Conservation (phyloP, 2,113 vertebrate genomes). For the Pipra filicauda region DNA sequence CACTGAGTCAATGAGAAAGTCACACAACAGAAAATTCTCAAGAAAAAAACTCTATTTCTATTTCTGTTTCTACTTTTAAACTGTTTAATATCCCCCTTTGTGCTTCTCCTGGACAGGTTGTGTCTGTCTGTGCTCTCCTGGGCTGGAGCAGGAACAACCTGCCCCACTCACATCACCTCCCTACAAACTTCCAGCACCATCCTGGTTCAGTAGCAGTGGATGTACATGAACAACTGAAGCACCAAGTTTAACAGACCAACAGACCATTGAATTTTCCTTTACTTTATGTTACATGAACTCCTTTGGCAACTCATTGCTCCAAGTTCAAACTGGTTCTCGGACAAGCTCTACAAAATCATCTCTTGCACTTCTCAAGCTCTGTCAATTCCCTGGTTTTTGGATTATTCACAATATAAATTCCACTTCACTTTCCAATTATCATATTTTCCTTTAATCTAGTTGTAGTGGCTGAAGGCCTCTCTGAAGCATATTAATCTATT, state of each 20-base stretch:
- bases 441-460: background rate
- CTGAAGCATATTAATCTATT: background rate
- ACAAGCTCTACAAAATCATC: background rate
- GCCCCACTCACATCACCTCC: rapidly evolving
- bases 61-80: background rate
- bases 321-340: background rate
- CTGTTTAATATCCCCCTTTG: background rate
- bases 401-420: background rate
- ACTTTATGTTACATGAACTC: background rate
- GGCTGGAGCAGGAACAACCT: background rate
- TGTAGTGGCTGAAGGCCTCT: background rate
- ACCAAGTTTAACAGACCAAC: background rate
- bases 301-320: background rate
- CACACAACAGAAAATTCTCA: background rate
- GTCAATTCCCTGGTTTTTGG: background rate
- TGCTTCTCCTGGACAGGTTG: background rate
- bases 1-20: background rate
- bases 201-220: background rate
- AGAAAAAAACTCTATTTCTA: background rate
- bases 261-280: background rate
- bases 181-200: no score
- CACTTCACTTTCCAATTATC: background rate
- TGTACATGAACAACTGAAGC: background rate
- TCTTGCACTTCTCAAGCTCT: background rate
- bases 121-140: rapidly evolving